Evolutionary conservation across 1,140 invertebrate species (phyloP), one percentile per base, ranked within the genome.

Genomic region (Formica exsecta): DNA sequence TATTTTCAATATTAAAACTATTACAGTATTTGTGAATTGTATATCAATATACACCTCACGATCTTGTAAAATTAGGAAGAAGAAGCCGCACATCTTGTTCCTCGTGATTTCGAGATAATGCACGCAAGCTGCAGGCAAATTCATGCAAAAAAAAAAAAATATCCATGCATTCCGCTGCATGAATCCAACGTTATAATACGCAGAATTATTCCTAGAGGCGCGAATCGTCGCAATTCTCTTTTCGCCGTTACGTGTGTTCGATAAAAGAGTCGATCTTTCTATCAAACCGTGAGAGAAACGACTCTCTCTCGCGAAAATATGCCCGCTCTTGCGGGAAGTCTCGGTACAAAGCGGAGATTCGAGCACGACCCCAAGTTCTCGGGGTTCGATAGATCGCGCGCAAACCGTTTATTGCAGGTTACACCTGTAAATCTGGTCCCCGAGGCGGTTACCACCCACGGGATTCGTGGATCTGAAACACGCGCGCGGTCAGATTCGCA

Each of bases 371-470:
- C 25, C 13, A 74, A 74, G 81, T 85, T 85, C 73, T 41, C 61
- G 59, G 73, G 65, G 57, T 77, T 85, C 81, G 81, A 85, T 85
- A 64, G 81, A 74, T 85, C 62, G 81, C 59, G 76, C 54, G 76
- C 54, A 85, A 74, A 68, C 73, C 57, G 88, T 90, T 90, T 90
- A 90, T 90, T 90, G 86, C 76, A 66, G 81, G 74, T 90, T 90
- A 90, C 89, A 90, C 89, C 88, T 90, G 89, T 90, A 90, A 90
- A 90, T 90, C 89, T 87, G 88, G 51, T 77, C 88, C 89, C 48
- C 44, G 81, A 85, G 88, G 88, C 80, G 65, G 74, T 90, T 85
- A 76, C 89, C 86, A 90, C 88, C 86, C 89, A 90, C 86, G 89
- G 88, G 89, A 90, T 90, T 90, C 89, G 88, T 88, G 88, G 73